Conservation (phyloP, 1,140 invertebrate genomes). For the Drosophila watanabei region DNA sequence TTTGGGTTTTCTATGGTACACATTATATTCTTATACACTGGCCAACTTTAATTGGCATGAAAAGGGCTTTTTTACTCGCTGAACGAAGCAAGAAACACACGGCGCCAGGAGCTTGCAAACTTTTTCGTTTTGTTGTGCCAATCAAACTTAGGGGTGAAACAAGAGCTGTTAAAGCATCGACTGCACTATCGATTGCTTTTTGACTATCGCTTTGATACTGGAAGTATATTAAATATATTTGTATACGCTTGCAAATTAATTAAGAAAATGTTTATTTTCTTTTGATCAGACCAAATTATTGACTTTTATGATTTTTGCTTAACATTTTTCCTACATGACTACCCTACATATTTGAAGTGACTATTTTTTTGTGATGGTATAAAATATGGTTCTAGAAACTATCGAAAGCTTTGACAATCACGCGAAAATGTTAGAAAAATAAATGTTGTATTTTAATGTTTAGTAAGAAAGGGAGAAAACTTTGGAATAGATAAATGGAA, state of each 20-base stretch:
- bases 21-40: not conserved
- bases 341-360: not conserved
- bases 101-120: conserved; percentile 58
- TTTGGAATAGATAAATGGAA: too few species aligned
- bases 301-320: not conserved
- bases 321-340: not conserved
- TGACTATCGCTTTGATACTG: not conserved
- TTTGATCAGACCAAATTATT: not conserved
- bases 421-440: not conserved
- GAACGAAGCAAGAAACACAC: conserved; percentile 43
- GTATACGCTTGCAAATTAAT: not conserved
- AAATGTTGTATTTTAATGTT: not conserved
- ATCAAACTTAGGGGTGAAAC: conserved; percentile 1
- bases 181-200: not conserved
- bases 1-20: not conserved
- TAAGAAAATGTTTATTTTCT: not conserved
- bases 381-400: not conserved
- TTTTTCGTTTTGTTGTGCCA: conserved; percentile 73
- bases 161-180: not conserved
- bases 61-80: conserved; percentile 53
- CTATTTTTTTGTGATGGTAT: not conserved
- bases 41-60: not conserved
- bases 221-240: not conserved
- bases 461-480: not conserved
- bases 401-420: not conserved